Evolutionary conservation across 2,888 invertebrate genomes (phyloP), one percentile per base, ranked within the genome.

Genomic region (Drosophila flavopinicola): DNA sequence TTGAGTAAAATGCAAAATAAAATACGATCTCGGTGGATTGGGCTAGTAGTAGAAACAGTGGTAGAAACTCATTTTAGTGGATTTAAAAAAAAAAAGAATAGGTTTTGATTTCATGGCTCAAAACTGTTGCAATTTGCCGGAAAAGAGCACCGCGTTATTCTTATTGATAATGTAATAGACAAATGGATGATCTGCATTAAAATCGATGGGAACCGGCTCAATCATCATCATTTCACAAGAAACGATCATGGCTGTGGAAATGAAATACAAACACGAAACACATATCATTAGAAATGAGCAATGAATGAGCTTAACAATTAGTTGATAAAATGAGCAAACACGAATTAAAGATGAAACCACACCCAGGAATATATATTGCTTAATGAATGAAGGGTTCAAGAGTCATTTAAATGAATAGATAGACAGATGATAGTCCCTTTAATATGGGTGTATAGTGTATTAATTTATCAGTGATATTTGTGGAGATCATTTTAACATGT

Each of bases 131-230:
- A 20, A 20, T 20, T 20, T 20, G 20, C 63, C 74, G 4, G 60
- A 48, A n/a, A 58, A 51, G 1, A 58, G 35, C 32, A 41, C 33
- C 9, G 17, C 13, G 13, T 56, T 32, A n/a, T 15, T 13, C n/a
- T 23, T 4, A 24, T 45, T 45, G 29, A 27, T 4, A 15, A 63
- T 49, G 11, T 6, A 33, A 35, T 56, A 65, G 6, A 30, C 6
- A 25, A 65, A 65, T n/a, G 64, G 57, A 57, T 32, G 68, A 52
- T 48, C 47, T 6, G 24, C 49, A 10, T 37, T 13, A 10, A 67
- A 67, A 6, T 37, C 9, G 10, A 51, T 30, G 15, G 68, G 63
- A 11, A 63, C 49, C 39, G 66, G 53, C 10, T 38, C 53, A 20
- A 66, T 42, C 5, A 32, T n/a, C 35, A 45, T 5, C 53, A 37